Evolutionary conservation across 92 coral and sea anemone species (phyloP).

Genomic region (Pocillopora grandis): DNA sequence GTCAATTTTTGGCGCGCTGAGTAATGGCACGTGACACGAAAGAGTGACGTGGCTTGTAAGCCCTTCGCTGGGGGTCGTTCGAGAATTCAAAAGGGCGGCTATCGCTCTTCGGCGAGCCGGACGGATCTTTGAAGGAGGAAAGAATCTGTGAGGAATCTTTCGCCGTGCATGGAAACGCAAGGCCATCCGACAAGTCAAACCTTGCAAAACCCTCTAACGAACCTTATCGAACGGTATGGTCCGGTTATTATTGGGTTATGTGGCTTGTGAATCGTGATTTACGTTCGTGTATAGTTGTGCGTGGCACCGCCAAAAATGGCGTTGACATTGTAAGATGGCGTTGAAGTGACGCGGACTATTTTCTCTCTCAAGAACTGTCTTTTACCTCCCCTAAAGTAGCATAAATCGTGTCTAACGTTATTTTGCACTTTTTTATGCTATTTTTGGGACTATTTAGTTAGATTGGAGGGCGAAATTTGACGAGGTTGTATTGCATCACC

Average conservation of each 20-base stretch:
- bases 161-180: conserved; percentile 99
- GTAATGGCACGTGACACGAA: conserved; percentile 71
- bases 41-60: conserved; percentile 87
- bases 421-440: conserved; percentile 68
- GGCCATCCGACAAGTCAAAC: conserved; percentile 99
- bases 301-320: conserved; percentile 93
- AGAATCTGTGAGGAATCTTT: conserved; percentile 82
- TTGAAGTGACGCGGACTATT: conserved; percentile 84
- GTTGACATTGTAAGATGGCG: conserved; percentile 87
- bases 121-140: conserved; percentile 69
- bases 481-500: conserved; percentile 91
- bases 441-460: conserved; percentile 59
- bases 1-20: conserved; percentile 89
- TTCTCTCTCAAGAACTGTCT: conserved; percentile 60
- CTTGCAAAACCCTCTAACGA: conserved; percentile 89
- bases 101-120: conserved; percentile 92
- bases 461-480: conserved; percentile 74
- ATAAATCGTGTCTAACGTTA: conserved; percentile 69
- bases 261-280: conserved; percentile 65
- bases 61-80: conserved; percentile 99
- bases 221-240: conserved; percentile 94
- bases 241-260: conserved; percentile 79
- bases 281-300: conserved; percentile 78
- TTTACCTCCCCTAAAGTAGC: conserved; percentile 51
- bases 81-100: conserved; percentile 99